Conservation (phyloP, 2,888 invertebrate genomes). For the Scaeva pyrastri region DNA sequence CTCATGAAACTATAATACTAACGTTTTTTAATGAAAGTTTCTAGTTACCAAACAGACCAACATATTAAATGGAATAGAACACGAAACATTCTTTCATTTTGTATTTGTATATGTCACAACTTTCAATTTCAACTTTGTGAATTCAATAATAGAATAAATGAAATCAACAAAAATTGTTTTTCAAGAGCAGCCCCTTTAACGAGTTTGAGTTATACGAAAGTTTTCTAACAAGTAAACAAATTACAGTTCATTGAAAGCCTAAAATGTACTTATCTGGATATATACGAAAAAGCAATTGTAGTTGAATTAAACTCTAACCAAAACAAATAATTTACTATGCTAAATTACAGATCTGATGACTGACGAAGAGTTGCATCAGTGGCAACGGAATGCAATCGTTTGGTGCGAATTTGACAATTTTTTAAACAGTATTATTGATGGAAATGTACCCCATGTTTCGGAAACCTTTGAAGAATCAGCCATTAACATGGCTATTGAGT, state of each 20-base stretch:
- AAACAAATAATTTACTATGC: neutral
- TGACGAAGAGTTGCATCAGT: conserved; percentile 77
- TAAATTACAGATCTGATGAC: conserved; percentile 78
- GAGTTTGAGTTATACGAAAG: neutral
- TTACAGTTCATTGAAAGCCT: neutral
- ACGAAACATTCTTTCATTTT: neutral
- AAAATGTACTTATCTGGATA: conserved; percentile 48
- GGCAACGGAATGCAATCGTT: conserved; percentile 78
- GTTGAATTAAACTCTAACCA: neutral
- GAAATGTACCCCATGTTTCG: conserved; percentile 34
- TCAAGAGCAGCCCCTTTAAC: neutral
- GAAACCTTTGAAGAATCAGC: conserved; percentile 76
- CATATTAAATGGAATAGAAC: neutral
- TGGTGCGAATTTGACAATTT: conserved; percentile 79
- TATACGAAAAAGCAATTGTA: conserved; percentile 58
- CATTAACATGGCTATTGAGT: conserved; percentile 77
- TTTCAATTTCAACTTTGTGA: no score
- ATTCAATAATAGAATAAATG: neutral
- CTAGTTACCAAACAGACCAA: no score
- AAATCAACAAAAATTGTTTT: conserved; percentile 28
- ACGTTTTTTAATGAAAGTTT: no score
- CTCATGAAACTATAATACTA: no score
- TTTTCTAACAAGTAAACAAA: neutral
- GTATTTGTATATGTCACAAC: neutral
- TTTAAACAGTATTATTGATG: conserved; percentile 77